A percentile compares a stretch with the other conserved stretches of the same genome.
These are phyloP conservation scores for Calypte anna DNA, from an alignment of 2,113 vertebrate genomes.

Conservation along the genomic window DNA sequence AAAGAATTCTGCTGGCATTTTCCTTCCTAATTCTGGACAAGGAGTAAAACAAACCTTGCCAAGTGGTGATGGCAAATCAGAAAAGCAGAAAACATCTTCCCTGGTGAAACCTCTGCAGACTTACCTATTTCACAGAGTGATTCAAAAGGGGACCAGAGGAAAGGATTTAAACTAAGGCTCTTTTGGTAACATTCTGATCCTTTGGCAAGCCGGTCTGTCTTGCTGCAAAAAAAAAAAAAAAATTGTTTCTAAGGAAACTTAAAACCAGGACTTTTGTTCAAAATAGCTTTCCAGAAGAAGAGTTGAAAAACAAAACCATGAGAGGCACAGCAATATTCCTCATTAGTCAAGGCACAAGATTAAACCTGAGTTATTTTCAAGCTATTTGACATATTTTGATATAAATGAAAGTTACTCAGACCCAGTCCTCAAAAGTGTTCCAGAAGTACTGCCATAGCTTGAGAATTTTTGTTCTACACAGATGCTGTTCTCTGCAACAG, in stretches of 20 bases:
- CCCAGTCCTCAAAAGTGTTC: too few species aligned
- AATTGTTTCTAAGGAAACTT: constrained; percentile 13
- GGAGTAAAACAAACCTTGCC: neutral
- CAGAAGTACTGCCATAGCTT: neutral
- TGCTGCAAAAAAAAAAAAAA: constrained; percentile 80
- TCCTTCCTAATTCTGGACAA: neutral
- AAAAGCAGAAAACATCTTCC: accelerated
- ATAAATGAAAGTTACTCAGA: neutral
- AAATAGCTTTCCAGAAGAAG: constrained; percentile 29
- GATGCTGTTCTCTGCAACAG: neutral
- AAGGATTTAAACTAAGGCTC: constrained; percentile 97
- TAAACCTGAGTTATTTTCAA: neutral
- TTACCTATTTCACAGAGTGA: constrained; percentile 97
- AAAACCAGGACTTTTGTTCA: constrained; percentile 21
- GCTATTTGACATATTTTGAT: constrained; percentile 4
- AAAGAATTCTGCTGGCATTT: neutral
- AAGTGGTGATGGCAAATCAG: accelerated
- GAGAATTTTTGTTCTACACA: neutral
- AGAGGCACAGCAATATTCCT: neutral
- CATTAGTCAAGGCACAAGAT: neutral
- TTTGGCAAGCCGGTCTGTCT: constrained; percentile 93
- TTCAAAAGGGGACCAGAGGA: constrained; percentile 98
- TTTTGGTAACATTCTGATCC: constrained; percentile 99
- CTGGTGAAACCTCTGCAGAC: neutral
- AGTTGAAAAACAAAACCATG: neutral